Evolutionary conservation across 2,797 vertebrate species (phyloP), one percentile per base, ranked within the genome.

Genomic region (Betta splendens): DNA sequence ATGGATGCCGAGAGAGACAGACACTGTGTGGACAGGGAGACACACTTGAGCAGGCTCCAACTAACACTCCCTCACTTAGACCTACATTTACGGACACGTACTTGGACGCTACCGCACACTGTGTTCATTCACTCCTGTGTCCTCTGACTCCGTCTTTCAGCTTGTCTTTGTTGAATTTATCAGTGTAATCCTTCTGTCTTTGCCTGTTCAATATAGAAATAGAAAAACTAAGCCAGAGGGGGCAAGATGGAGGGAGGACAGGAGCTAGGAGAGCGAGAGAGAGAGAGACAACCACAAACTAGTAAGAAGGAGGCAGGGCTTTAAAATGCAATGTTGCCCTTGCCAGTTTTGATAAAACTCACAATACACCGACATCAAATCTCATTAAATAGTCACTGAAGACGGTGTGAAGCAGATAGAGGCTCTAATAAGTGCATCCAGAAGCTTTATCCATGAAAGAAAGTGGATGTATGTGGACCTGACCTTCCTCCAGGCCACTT

Each of bases 311-410:
- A 76, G 65, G 59, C 67, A 61, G 52, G 64, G 48, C 55, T 71
- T 69, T 79, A 77, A 77, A 84, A 85, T 81, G 79, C 76, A 81
- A 76, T 64, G 69, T 37, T 78, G 77, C 76, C 80, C 79, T 82
- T 79, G 83, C 80, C 79, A 70, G 62, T 64, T 81, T 62, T 20
- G 28, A 84, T 85, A 72, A 77, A 72, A 48, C 77, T 80, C 66
- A 73, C 68, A 62, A 61, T 67, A 59, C 58, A 67, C 67, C 42
- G 2, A 64, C 78, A 72, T 80, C 79, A 74, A 35, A 72, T 81
- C 65, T 75, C 68, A 77, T 83, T 68, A 79, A 79, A 78, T 54
- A 72, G 72, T 73, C 62, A 48, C 31, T 54, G 56, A 25, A 67
- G 64, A 59, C 18, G 2, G 37, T 53, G 48, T 52, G 45, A 21